Base-by-base conservation (phyloP, 2,797 vertebrate species). In the Sebastiscus albofasciatus region DNA sequence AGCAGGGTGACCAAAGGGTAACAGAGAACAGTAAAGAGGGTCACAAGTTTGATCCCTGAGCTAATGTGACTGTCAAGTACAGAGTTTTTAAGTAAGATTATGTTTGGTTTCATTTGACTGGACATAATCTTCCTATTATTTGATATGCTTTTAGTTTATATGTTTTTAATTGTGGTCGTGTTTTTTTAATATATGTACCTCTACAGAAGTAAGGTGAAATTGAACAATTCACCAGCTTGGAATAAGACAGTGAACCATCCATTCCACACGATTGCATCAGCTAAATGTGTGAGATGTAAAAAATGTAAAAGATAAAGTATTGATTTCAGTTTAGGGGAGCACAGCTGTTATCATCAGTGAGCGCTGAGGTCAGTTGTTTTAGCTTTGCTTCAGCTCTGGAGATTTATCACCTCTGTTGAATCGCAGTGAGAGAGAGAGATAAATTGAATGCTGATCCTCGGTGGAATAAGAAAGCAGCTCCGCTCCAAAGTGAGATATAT, bases 241-340 rank as follows among this genome's bases (percentile, higher is more conserved):
- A 31, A n/a, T 27, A 3, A 62, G 79, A 69, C 29, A 4, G 58
- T 2, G 8, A 73, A 54, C 55, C 62, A 68, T 83, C 61, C 31
- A 56, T 79, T 81, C 67, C 52, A 12, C 74, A 8, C 3, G 5
- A 76, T 22, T 59, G 76, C 72, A 55, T 83, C 82, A 85, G 77
- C 85, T 71, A 73, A 90, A 88, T 26, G 73, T 83, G 79, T 36
- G 65, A 61, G 80, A 85, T 82, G 82, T 83, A 42, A 74, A 85
- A 85, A 80, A 80, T 75, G 52, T 86, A 83, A 87, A 90, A 87
- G 87, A 91, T 87, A 89, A 93, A 81, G 87, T 86, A 92, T 94
- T 87, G 93, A 93, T 93, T 94, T 91, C 83, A 89, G 89, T 93
- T 93, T 90, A 91, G 81, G 69, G 55, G 46, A 54, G 78, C 71